A percentile compares a stretch with the other conserved stretches of the same genome.
Conservation (phyloP, 2,797 vertebrate genomes). For the Halcyon smyrnensis region DNA sequence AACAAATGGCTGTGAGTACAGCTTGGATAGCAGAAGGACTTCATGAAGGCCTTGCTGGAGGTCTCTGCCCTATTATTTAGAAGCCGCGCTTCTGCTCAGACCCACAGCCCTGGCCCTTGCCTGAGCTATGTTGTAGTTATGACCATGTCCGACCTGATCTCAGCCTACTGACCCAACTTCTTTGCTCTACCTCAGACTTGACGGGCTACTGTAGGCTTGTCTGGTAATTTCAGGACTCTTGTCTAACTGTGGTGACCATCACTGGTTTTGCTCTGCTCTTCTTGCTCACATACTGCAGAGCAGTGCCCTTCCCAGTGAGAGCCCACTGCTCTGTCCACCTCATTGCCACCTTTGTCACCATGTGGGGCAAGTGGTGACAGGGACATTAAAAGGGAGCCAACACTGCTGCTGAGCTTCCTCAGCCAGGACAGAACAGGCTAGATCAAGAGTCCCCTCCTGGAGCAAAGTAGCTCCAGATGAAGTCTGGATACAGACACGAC, state of each 20-base stretch:
- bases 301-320: accelerated
- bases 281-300: accelerated
- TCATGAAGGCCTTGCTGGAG: neutral
- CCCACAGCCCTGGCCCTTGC: neutral
- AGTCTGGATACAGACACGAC: neutral
- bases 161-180: accelerated
- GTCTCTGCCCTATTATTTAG: accelerated
- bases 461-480: neutral
- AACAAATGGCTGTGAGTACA: neutral
- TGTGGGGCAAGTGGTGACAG: accelerated
- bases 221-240: neutral
- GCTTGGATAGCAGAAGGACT: neutral
- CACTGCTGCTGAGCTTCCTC: neutral
- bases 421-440: neutral
- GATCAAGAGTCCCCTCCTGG: neutral
- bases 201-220: neutral
- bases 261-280: neutral
- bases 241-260: neutral
- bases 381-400: neutral
- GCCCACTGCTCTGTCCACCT: neutral
- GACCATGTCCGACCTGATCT: neutral
- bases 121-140: neutral
- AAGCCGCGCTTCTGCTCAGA: neutral
- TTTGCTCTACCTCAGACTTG: neutral
- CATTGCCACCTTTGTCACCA: accelerated